Evolutionary conservation across 2,797 vertebrate species (phyloP), one percentile per base, ranked within the genome.

Genomic region (Percopsis omiscomaycus): DNA sequence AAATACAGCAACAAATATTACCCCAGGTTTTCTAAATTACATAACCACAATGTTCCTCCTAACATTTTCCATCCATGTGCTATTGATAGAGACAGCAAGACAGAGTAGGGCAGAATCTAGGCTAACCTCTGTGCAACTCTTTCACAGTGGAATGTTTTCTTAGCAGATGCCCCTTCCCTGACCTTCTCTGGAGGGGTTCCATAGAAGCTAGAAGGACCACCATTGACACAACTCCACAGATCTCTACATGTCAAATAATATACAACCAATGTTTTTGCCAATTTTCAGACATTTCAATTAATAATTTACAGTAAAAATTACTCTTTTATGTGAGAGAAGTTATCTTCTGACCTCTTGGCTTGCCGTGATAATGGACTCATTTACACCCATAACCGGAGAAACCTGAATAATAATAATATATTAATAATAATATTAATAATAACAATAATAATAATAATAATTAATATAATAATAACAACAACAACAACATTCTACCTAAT

Each of bases 11-110:
- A 58, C 55, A 64, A 66, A 61, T 53, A 46, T 46, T 63, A 28
- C 62, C 74, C 64, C 84, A 78, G 78, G 74, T 77, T 73, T 28
- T 44, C 62, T 56, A 13, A 11, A 42, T 86, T 84, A 87, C 75
- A 78, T 83, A 80, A 83, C 13, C 70, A 55, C 58, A 68, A 13
- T 62, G 64, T 80, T 77, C 72, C 61, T 65, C 77, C 69, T 49
- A 74, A 55, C 37, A 1, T 12, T 75, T 74, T 79, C 69, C 66
- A 72, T 59, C 73, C 51, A 49, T 61, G 28, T 71, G 65, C 55
- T 68, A 66, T 73, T 60, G 54, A 62, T 66, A 60, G 58, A 68
- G 52, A 58, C 8, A 55, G 30, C 54, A 62, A 61, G 64, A 49
- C 44, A 50, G 58, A 63, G 55, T 45, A 58, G 29, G 42, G 49